Percentiles rank a stretch among this genome's conserved stretches.
These are phyloP conservation scores for Micrasema minimum DNA, from an alignment of 1,140 invertebrate genomes.

Conservation along the genomic window DNA sequence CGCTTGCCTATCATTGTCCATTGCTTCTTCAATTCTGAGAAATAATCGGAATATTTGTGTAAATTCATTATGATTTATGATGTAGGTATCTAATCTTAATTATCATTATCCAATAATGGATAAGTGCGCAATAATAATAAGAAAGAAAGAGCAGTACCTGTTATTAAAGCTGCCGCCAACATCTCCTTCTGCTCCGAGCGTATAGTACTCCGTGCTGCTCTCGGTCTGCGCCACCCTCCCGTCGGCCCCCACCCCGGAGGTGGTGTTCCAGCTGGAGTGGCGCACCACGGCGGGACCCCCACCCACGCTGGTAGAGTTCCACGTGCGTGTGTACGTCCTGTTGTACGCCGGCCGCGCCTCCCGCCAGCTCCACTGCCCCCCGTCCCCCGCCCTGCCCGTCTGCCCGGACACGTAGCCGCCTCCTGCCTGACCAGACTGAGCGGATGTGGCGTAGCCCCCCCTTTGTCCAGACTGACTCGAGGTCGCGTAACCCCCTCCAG, in stretches of 20 bases:
- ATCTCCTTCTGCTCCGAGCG: slow-evolving; percentile 58
- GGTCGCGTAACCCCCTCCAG: slow-evolving; percentile 2
- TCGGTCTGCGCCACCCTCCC: slow-evolving; percentile 54
- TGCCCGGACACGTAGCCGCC: slow-evolving; percentile 10
- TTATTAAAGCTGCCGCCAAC: slow-evolving; percentile 62
- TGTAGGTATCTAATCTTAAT: too few relatives aligned
- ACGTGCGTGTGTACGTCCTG: slow-evolving; percentile 44
- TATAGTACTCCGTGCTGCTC: slow-evolving; percentile 54
- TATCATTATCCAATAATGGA: too few relatives aligned
- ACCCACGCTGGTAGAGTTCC: slow-evolving; percentile 46
- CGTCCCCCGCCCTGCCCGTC: slow-evolving; percentile 8
- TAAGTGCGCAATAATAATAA: too few relatives aligned
- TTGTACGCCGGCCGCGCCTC: slow-evolving; percentile 28
- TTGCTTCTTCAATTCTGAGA: slow-evolving; percentile 33
- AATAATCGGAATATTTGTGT: too few relatives aligned
- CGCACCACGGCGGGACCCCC: slow-evolving; percentile 52
- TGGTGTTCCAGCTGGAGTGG: slow-evolving; percentile 53
- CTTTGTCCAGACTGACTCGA: not conserved
- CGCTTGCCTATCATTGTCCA: not conserved
- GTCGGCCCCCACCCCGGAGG: slow-evolving; percentile 47
- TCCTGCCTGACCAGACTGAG: not conserved
- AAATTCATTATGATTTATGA: too few relatives aligned
- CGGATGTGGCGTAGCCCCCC: not conserved
- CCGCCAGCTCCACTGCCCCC: slow-evolving; percentile 9
- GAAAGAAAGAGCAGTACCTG: slow-evolving; percentile 53